phyloP scores from a whole-genome alignment of 2,797 vertebrate genomes.

The Gadopsis marmoratus region DNA sequence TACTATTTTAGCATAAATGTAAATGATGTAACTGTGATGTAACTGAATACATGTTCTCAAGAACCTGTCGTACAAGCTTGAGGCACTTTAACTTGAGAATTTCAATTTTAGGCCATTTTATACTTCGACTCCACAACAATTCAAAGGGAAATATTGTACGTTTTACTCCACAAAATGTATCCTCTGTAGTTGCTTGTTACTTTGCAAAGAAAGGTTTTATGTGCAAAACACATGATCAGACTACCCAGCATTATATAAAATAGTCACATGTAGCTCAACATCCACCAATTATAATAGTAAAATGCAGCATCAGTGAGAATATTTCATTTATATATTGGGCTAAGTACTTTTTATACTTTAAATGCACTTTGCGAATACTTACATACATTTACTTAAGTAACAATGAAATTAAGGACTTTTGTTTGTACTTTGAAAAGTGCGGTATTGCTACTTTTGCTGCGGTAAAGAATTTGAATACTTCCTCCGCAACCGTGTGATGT shows the following conservation, averaged over 20 bases:
- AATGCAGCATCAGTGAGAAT: background rate
- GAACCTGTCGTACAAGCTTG: background rate
- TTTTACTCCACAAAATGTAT: background rate
- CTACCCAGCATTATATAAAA: background rate
- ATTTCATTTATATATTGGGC: background rate
- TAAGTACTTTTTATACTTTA: background rate
- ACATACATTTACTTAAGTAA: background rate
- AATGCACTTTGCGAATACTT: background rate
- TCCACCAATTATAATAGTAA: background rate
- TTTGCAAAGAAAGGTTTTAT: background rate
- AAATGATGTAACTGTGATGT: no score
- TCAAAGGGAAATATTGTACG: background rate
- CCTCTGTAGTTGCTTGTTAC: background rate
- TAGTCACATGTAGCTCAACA: background rate
- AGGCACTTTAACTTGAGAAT: background rate
- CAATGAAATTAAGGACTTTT: background rate
- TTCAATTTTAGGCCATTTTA: background rate
- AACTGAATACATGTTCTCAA: background rate
- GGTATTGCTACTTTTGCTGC: background rate
- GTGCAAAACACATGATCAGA: background rate
- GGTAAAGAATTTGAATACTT: background rate
- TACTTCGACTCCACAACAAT: background rate
- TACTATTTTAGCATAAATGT: background rate
- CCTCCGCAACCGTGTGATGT: background rate
- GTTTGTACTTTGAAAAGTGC: background rate